Base-by-base conservation (phyloP, 2,888 invertebrate genomes). In the Cartodere bifasciata region DNA sequence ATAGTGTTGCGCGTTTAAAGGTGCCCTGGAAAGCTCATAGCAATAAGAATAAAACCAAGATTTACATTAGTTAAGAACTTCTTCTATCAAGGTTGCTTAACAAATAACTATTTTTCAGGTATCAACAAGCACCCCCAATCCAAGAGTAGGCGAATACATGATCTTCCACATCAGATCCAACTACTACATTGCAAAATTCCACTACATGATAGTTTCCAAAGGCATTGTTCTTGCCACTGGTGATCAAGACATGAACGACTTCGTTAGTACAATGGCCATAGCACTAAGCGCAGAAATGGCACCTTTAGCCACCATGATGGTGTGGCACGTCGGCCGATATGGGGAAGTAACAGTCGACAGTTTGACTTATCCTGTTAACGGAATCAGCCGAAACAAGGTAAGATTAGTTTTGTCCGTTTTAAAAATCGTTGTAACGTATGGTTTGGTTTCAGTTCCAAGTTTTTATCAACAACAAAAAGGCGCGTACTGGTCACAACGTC, bases 361-460 rank as follows among this genome's bases (percentile, higher is more conserved):
- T 34, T 65, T 95, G 34, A 92, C 92, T n/a, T 91, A 94, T 67
- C 90, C 91, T 1, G 92, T 95, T 14, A 90, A 94, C 61, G 92
- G 92, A 36, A 87, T 94, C 43, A 85, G 90, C 2, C 63, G 88
- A 36, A 92, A 95, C 56, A 88, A 91, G 54, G 82, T 81, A 52
- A 56, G 59, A 12, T 12, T 15, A 6, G 5, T 7, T 7, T 5
- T 10, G 6, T 23, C 24, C 6, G n/a, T 10, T 23, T 23, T 6
- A 17, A 17, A 6, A 17, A 17, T 17, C 6, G 6, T 17, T 9
- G 20, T 17, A 17, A 17, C 11, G 5, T 23, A 23, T 5, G 5
- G 23, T 9, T 26, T 26, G 7, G 15, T 55, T 54, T 14, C 55
- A 76, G 76, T 87, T 86, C 55, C 80, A 84, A 1, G 77, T 88